Conservation (phyloP, 1,140 invertebrate genomes). For the Frieseomelitta varia region DNA sequence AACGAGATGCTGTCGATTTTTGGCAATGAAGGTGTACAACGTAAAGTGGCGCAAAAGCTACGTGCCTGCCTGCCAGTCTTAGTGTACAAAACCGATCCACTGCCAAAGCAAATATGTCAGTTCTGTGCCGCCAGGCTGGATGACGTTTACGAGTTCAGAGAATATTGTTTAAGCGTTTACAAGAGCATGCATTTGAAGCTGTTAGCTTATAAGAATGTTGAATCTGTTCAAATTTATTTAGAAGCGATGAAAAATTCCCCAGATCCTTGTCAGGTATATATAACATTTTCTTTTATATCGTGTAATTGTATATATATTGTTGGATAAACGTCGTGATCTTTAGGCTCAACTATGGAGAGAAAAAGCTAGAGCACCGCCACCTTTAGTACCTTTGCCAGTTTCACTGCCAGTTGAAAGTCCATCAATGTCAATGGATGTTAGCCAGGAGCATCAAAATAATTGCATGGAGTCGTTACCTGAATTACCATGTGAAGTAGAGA, state of each 20-base stretch:
- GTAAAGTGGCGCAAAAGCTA: constrained; percentile 73
- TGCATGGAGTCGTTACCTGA: constrained; percentile 66
- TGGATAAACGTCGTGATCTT: background rate
- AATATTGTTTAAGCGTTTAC: constrained; percentile 73
- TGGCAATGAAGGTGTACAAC: constrained; percentile 71
- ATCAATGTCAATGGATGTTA: constrained; percentile 26
- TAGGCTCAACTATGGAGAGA: constrained; percentile 74
- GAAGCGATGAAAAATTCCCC: constrained; percentile 75
- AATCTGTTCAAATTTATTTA: constrained; percentile 71
- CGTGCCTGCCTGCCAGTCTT: constrained; percentile 73
- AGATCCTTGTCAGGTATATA: constrained; percentile 74
- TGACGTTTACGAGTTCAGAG: constrained; percentile 74
- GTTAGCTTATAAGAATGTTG: constrained; percentile 53
- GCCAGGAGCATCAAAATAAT: constrained; percentile 36
- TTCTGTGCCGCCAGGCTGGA: constrained; percentile 75
- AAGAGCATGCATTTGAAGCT: constrained; percentile 72
- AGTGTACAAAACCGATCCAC: constrained; percentile 75
- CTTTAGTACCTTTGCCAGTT: constrained; percentile 72
- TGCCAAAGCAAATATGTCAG: constrained; percentile 77
- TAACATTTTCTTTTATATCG: background rate
- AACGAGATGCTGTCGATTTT: constrained; percentile 75
- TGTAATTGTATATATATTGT: background rate
- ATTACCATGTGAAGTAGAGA: constrained; percentile 75
- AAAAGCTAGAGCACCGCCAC: constrained; percentile 74
- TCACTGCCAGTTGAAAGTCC: constrained; percentile 59